Evolutionary conservation across 2,797 vertebrate species (phyloP).

Genomic region (Podargus strigoides): DNA sequence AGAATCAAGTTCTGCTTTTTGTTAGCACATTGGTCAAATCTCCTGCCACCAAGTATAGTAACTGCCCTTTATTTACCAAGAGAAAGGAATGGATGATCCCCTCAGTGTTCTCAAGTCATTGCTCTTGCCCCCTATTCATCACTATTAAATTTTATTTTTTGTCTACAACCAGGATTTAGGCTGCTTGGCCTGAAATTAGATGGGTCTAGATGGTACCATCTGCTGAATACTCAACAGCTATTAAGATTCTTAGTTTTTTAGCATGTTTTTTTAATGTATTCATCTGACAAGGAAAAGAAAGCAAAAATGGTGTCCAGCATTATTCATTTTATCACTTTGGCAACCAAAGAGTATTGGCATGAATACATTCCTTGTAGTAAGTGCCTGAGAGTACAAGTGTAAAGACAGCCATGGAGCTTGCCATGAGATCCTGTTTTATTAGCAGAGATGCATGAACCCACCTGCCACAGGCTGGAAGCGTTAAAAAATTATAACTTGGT

Average conservation of each 20-base stretch:
- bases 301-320: conserved; percentile 39
- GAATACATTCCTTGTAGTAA: conserved; percentile 47
- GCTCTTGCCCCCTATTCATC: conserved; percentile 27
- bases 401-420: conserved; percentile 48
- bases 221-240: conserved; percentile 58
- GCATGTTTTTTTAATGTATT: background rate
- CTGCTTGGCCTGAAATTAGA: conserved; percentile 55
- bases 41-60: background rate
- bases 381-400: conserved; percentile 18
- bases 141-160: conserved; percentile 55
- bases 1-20: background rate
- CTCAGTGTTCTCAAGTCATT: conserved; percentile 6
- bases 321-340: conserved; percentile 52
- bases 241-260: conserved; percentile 49
- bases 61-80: background rate
- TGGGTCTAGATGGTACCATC: conserved; percentile 64
- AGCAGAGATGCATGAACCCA: conserved; percentile 31
- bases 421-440: conserved; percentile 45
- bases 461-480: conserved; percentile 24
- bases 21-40: background rate
- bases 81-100: background rate
- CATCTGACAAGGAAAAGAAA: conserved; percentile 59
- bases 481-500: background rate
- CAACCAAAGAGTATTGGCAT: conserved; percentile 50
- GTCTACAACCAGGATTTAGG: conserved; percentile 30